Conservation (phyloP, 1,140 invertebrate species). For the Ceratina calcarata region DNA sequence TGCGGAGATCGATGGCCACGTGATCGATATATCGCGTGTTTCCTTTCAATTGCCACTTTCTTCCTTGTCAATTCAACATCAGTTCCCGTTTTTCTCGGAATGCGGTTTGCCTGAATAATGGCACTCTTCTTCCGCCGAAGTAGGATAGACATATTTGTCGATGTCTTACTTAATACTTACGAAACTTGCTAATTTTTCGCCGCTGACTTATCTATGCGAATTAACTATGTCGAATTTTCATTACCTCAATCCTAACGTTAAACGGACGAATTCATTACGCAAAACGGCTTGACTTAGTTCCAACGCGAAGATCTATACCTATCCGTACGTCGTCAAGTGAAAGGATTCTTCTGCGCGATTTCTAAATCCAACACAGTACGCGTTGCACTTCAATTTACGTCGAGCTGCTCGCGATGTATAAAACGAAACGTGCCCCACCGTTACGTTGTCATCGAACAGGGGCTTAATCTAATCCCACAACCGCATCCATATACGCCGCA, state of each 20-base stretch:
- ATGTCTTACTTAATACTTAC: background rate
- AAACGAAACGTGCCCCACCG: background rate
- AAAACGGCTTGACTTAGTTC: conserved; percentile 5
- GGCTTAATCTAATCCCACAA: background rate
- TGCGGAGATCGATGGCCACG: conserved; percentile 10
- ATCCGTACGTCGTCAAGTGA: background rate
- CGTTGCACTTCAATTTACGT: conserved; percentile 9
- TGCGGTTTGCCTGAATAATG: background rate
- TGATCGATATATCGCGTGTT: conserved; percentile 17
- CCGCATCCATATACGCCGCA: background rate
- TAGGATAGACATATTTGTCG: background rate
- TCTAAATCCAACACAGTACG: background rate
- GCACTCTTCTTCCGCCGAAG: background rate
- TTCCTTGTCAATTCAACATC: background rate
- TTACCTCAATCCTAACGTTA: background rate
- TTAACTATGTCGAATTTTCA: background rate
- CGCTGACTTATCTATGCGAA: background rate
- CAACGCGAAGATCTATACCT: background rate
- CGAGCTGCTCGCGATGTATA: background rate
- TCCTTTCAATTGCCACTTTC: conserved; percentile 22
- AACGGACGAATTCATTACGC: background rate
- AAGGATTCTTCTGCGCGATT: conserved; percentile 22
- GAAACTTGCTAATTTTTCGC: too few relatives aligned
- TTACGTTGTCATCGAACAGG: background rate
- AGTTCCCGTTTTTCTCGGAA: background rate